Evolutionary conservation across 2,888 invertebrate genomes (phyloP), one percentile per base, ranked within the genome.

Genomic region (Lochmaea capreae): DNA sequence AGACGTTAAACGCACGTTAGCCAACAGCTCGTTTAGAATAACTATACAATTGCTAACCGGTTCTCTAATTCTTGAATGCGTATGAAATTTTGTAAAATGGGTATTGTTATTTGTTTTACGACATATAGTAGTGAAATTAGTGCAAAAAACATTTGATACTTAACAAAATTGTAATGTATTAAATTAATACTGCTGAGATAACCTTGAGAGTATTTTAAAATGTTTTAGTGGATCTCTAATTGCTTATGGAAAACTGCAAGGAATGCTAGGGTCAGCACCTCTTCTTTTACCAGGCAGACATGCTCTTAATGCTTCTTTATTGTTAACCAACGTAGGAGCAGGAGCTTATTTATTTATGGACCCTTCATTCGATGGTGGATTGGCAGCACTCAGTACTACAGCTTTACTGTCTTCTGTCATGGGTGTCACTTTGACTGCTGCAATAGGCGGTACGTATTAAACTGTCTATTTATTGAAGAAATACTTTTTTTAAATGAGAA

Each of bases 221-320:
- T 8, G 0, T 77, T 85, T 33, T 87, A 96, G 95, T 79, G 97
- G 96, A 6, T 95, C 95, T 0, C 88, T 97, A 65, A 91, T 97
- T 75, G 97, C 97, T 14, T 97, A 96, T 87, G 96, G 95, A 78
- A 97, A 97, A 89, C 90, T 97, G 63, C 96, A 97, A 87, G 93
- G 96, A 54, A 80, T 94, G 4, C 88, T 97, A 22, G 92, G 91
- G 75, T 96, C 96, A 0, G 91, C 93, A 14, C 94, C 96, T 0
- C 88, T 95, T 1, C 87, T 95, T 67, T 89, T 97, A 74, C 96
- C 97, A 2, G 96, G 95, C 1, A 90, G 96, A 9, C 95, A 97
- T 87, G 90, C 90, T 4, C 83, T 97, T 76, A 97, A 97, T 87
- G 88, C 90, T 2, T 89, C 90, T 10, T 89, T 96, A 78, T 83